Percentiles rank a stretch among this genome's conserved stretches.
phyloP scores from a whole-genome alignment of 2,113 vertebrate genomes.

The Lepisosteus oculatus region DNA sequence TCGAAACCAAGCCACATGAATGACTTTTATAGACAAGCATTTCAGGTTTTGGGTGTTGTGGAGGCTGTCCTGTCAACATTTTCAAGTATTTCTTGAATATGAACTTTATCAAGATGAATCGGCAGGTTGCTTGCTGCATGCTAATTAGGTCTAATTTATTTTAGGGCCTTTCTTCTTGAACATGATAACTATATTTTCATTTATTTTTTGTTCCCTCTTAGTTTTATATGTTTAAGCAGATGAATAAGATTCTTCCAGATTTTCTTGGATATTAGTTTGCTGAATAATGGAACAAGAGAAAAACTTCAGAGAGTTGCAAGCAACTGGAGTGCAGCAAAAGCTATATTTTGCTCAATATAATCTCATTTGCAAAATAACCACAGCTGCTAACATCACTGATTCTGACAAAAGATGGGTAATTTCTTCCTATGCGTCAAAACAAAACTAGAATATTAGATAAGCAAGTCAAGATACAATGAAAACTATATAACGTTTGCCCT shows the following conservation, averaged over 20 bases:
- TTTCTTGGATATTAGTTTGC: conserved; percentile 6
- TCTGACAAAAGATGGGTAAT: conserved; percentile 32
- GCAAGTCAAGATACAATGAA: too few relatives aligned
- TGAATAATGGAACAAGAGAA: conserved; percentile 53
- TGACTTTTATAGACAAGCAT: conserved; percentile 55
- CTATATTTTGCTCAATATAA: too few relatives aligned
- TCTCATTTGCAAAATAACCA: too few relatives aligned
- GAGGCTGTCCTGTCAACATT: conserved; percentile 54
- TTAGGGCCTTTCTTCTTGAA: too few relatives aligned
- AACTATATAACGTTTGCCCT: conserved; percentile 19
- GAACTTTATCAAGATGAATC: conserved; percentile 41
- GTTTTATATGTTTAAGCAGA: conserved; percentile 13
- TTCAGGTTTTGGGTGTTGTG: conserved; percentile 49
- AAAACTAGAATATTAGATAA: not conserved
- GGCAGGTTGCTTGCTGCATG: conserved; percentile 36
- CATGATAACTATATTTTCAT: conserved; percentile 21
- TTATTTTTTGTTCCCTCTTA: conserved; percentile 13
- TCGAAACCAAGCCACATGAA: conserved; percentile 59
- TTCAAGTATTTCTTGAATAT: conserved; percentile 53
- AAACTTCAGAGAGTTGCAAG: too few relatives aligned
- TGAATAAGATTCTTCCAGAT: conserved; percentile 11
- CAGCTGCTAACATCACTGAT: conserved; percentile 43
- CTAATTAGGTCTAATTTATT: conserved; percentile 42
- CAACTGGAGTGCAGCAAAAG: too few relatives aligned
- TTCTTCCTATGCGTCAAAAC: conserved; percentile 28